Conservation (phyloP, 2,113 vertebrate species). For the Chaetura pelagica region DNA sequence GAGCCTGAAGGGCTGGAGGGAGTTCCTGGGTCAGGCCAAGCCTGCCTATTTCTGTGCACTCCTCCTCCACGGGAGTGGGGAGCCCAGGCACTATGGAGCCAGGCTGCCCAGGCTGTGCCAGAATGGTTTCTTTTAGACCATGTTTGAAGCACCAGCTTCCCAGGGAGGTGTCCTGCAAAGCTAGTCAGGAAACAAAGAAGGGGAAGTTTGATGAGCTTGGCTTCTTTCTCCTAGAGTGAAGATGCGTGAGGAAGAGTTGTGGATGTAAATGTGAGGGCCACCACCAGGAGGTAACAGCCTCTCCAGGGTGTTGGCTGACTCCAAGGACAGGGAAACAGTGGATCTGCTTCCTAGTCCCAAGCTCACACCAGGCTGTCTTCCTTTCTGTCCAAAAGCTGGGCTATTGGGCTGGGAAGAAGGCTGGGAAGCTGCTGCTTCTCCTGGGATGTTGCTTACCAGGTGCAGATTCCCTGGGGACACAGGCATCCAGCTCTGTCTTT, state of each 20-base stretch:
- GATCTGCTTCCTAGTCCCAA: not conserved
- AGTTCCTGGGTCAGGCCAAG: accelerated
- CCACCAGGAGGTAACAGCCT: not conserved
- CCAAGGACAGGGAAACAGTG: not conserved
- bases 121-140: not conserved
- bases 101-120: not conserved
- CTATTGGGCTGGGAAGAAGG: not conserved
- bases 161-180: not conserved
- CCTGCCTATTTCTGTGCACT: not conserved
- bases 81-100: not conserved
- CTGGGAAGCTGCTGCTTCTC: not conserved
- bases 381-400: not conserved
- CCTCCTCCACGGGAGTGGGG: accelerated
- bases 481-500: not conserved
- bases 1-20: not conserved
- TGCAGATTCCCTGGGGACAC: not conserved
- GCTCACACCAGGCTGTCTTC: not conserved
- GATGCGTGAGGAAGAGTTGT: not conserved
- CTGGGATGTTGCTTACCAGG: not conserved
- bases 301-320: not conserved
- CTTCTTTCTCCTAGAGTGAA: not conserved
- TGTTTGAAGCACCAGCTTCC: not conserved
- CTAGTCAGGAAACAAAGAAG: not conserved
- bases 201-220: not conserved
- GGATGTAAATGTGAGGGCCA: not conserved